phyloP scores from a whole-genome alignment of 2,113 vertebrate species.

The Tychaedon coryphoeus region DNA sequence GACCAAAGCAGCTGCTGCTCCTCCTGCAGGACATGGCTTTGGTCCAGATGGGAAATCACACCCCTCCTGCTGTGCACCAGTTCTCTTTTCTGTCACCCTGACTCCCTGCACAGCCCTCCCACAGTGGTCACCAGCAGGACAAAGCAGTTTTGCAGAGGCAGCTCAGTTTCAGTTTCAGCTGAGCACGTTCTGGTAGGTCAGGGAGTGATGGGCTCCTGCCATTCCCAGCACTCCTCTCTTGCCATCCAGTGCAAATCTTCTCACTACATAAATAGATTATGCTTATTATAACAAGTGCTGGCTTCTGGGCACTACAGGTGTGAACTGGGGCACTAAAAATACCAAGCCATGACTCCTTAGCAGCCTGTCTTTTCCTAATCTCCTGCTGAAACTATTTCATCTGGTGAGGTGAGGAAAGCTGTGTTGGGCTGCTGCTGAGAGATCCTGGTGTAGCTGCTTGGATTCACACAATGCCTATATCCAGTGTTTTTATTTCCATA shows the following conservation, averaged over 20 bases:
- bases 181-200: background rate
- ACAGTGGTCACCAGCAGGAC: background rate
- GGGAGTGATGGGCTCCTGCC: background rate
- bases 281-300: background rate
- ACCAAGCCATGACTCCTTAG: background rate
- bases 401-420: background rate
- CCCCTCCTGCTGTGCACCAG: background rate
- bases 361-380: background rate
- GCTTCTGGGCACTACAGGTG: background rate
- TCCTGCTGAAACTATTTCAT: background rate
- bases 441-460: background rate
- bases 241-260: background rate
- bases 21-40: background rate
- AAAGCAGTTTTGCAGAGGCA: background rate
- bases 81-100: background rate
- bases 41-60: accelerated
- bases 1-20: background rate
- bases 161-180: background rate
- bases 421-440: background rate
- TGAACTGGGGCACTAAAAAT: background rate
- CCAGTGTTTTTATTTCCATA: background rate
- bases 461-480: background rate
- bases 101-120: background rate
- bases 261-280: background rate
- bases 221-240: background rate